phyloP scores from a whole-genome alignment of 2,113 vertebrate species.

The Drymodes brunneopygia region DNA sequence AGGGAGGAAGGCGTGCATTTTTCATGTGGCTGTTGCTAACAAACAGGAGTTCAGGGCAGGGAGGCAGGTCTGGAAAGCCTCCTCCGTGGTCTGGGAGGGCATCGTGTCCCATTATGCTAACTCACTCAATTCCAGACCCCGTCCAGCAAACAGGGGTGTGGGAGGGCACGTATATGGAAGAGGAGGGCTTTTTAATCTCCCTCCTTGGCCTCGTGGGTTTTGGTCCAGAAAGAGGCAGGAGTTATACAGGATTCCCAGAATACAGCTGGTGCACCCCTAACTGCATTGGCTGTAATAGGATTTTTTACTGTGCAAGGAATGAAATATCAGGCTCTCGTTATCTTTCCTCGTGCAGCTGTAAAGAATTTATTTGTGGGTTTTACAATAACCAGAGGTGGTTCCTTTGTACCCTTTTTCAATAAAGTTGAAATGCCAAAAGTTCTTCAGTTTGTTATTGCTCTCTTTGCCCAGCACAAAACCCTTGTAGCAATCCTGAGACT shows the following conservation, averaged over 20 bases:
- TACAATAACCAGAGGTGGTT: conserved; percentile 59
- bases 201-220: not conserved
- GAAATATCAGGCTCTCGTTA: conserved; percentile 44
- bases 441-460: conserved; percentile 12
- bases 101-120: not conserved
- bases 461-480: not conserved
- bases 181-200: conserved; percentile 2
- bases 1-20: not conserved
- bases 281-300: conserved; percentile 34
- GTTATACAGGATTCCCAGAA: conserved; percentile 29
- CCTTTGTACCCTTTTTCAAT: conserved; percentile 45
- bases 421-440: conserved; percentile 31
- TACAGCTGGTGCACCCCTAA: conserved; percentile 28
- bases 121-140: not conserved
- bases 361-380: conserved; percentile 62
- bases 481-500: not conserved
- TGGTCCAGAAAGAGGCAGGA: conserved; percentile 16
- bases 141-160: not conserved
- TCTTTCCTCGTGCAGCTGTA: conserved; percentile 51
- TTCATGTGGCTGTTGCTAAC: not conserved
- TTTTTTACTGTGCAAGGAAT: conserved; percentile 59
- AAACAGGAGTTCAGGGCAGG: not conserved
- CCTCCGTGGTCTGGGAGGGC: not conserved
- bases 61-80: not conserved
- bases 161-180: not conserved